phyloP scores from a whole-genome alignment of 2,113 vertebrate species.

The Calyptommatus sinebrachiatus region DNA sequence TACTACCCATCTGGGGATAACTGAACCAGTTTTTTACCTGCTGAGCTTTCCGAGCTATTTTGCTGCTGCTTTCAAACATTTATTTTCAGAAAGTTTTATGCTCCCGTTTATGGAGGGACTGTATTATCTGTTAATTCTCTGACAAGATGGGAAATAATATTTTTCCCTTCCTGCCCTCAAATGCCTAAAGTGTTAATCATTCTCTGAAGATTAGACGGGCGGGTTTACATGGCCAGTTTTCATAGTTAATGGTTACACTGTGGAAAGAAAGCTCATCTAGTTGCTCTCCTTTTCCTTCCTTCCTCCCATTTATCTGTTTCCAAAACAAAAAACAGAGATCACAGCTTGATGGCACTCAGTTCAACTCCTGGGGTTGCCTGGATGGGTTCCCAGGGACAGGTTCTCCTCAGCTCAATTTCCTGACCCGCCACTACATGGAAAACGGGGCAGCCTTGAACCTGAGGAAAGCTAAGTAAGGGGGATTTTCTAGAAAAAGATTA shows the following conservation, averaged over 20 bases:
- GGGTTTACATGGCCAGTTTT: neutral
- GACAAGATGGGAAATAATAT: slow-evolving; percentile 32
- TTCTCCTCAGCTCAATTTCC: neutral
- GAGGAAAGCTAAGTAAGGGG: neutral
- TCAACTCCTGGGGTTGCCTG: slow-evolving; percentile 46
- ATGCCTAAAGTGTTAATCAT: slow-evolving; percentile 45
- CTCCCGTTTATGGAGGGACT: slow-evolving; percentile 31
- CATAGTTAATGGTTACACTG: slow-evolving; percentile 21
- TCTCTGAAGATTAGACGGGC: slow-evolving; percentile 21
- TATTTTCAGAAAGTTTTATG: neutral
- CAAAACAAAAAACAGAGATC: slow-evolving; percentile 61
- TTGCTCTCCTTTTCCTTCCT: slow-evolving; percentile 24
- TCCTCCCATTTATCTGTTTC: slow-evolving; percentile 59
- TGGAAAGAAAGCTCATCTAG: slow-evolving; percentile 32
- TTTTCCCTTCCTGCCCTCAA: slow-evolving; percentile 29
- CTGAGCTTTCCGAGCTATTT: neutral
- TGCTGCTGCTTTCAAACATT: neutral
- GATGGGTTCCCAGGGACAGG: slow-evolving; percentile 29
- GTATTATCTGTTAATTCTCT: neutral
- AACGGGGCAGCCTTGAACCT: too few species aligned
- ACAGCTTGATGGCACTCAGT: neutral
- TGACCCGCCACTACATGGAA: neutral
- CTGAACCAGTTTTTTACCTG: too few species aligned
- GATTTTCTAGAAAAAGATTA: too few species aligned
- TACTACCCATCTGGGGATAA: too few species aligned